These are phyloP conservation scores for Maniola jurtina DNA, from an alignment of 1,140 invertebrate genomes.

Conservation along the genomic window DNA sequence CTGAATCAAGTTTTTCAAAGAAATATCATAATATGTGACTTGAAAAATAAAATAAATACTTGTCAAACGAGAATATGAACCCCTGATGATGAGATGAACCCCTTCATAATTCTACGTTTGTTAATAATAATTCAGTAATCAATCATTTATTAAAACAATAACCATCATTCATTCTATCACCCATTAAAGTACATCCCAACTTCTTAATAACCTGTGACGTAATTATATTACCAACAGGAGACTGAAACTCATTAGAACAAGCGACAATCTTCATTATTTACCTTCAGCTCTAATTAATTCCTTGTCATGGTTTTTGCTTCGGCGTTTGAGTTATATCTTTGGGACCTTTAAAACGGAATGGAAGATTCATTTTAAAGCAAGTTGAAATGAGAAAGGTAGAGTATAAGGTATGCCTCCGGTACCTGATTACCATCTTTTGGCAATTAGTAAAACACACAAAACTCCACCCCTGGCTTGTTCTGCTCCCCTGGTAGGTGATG, in stretches of 20 bases:
- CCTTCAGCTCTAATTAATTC: slow-evolving; percentile 78
- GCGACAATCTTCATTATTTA: slow-evolving; percentile 78
- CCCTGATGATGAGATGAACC: no score
- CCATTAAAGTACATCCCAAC: slow-evolving; percentile 7
- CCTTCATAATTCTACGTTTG: no score
- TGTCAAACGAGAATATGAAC: no score
- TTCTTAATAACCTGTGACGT: slow-evolving; percentile 27
- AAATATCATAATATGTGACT: no score
- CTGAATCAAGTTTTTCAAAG: no score
- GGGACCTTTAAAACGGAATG: slow-evolving; percentile 42
- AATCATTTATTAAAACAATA: slow-evolving; percentile 3
- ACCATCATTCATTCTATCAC: not conserved
- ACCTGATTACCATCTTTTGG: slow-evolving; percentile 79
- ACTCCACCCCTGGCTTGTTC: slow-evolving; percentile 77
- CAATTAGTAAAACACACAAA: slow-evolving; percentile 81
- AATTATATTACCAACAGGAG: slow-evolving; percentile 69
- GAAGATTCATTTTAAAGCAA: slow-evolving; percentile 26
- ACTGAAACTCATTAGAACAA: slow-evolving; percentile 71
- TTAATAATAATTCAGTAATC: no score
- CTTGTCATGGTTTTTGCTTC: slow-evolving; percentile 79
- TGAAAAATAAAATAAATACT: no score
- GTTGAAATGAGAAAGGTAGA: slow-evolving; percentile 44
- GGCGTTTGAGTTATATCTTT: slow-evolving; percentile 71
- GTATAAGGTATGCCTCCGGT: slow-evolving; percentile 45
- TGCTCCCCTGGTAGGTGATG: slow-evolving; percentile 75